Conservation (phyloP, 2,888 invertebrate genomes). For the Chalcis sispes region DNA sequence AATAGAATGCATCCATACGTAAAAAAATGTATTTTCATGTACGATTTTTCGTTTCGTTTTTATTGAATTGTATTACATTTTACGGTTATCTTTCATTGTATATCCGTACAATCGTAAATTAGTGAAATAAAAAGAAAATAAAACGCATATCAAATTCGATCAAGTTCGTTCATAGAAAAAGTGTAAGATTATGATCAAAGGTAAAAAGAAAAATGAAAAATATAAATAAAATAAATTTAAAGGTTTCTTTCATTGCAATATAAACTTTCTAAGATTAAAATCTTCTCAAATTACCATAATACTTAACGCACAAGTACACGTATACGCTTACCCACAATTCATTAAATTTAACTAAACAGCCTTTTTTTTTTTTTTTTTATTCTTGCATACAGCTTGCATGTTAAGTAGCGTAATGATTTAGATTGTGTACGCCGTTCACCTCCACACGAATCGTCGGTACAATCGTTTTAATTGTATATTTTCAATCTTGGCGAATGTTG, state of each 20-base stretch:
- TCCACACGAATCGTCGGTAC: too few species aligned
- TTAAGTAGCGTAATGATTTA: neutral
- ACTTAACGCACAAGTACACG: neutral
- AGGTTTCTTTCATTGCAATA: neutral
- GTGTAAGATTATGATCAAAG: neutral
- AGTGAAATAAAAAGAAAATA: too few species aligned
- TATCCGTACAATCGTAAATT: too few species aligned
- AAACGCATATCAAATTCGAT: neutral
- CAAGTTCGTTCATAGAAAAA: neutral
- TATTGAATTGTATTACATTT: too few species aligned
- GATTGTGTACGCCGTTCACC: too few species aligned
- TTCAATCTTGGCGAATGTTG: too few species aligned
- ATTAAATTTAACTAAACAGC: neutral
- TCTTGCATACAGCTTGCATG: neutral
- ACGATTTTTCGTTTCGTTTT: too few species aligned
- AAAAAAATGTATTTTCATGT: too few species aligned
- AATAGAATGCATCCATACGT: too few species aligned
- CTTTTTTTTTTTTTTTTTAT: too few species aligned
- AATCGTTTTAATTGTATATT: too few species aligned
- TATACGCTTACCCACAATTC: neutral
- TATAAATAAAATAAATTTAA: too few species aligned
- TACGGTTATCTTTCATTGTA: neutral
- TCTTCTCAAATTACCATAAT: slow-evolving; percentile 18
- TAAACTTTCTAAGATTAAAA: slow-evolving; percentile 36
- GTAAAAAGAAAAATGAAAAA: neutral